Evolutionary conservation across 2,113 vertebrate species (phyloP).

Genomic region (Cromileptes altivelis): DNA sequence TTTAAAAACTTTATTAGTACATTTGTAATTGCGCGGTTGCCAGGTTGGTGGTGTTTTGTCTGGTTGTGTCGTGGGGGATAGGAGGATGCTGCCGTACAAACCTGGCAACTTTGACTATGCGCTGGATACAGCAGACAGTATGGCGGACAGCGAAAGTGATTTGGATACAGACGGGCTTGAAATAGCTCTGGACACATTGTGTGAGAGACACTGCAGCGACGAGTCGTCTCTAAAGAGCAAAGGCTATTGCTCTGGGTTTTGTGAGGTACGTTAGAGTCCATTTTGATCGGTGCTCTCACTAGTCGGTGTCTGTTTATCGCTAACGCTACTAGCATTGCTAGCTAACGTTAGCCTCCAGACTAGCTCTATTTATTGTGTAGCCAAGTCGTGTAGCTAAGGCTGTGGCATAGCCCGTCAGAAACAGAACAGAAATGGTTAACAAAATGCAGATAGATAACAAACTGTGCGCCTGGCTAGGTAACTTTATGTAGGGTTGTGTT

Average conservation of each 20-base stretch:
- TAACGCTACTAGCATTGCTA: slow-evolving; percentile 39
- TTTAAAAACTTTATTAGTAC: neutral
- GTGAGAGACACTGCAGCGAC: slow-evolving; percentile 71
- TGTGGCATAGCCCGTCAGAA: neutral
- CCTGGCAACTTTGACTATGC: slow-evolving; percentile 81
- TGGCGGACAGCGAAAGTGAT: slow-evolving; percentile 98
- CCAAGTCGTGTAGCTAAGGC: slow-evolving; percentile 2
- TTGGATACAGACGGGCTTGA: slow-evolving; percentile 93
- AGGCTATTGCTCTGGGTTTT: slow-evolving; percentile 92
- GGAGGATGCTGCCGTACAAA: slow-evolving; percentile 29
- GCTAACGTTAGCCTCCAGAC: slow-evolving; percentile 61
- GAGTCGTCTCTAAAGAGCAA: slow-evolving; percentile 84
- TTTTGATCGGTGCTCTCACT: neutral
- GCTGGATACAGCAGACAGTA: slow-evolving; percentile 91
- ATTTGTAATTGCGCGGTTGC: slow-evolving; percentile 48
- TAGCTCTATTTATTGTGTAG: slow-evolving; percentile 37
- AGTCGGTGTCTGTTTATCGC: slow-evolving; percentile 54
- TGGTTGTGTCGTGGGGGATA: neutral
- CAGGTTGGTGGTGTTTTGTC: slow-evolving; percentile 40
- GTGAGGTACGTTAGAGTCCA: slow-evolving; percentile 86
- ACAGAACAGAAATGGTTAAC: neutral
- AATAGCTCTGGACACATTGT: slow-evolving; percentile 89
- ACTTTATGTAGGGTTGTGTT: neutral
- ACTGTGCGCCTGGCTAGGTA: fast-evolving
- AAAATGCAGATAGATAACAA: no score